Base-by-base conservation (phyloP, 1,140 invertebrate species). In the Zophobas atratus region DNA sequence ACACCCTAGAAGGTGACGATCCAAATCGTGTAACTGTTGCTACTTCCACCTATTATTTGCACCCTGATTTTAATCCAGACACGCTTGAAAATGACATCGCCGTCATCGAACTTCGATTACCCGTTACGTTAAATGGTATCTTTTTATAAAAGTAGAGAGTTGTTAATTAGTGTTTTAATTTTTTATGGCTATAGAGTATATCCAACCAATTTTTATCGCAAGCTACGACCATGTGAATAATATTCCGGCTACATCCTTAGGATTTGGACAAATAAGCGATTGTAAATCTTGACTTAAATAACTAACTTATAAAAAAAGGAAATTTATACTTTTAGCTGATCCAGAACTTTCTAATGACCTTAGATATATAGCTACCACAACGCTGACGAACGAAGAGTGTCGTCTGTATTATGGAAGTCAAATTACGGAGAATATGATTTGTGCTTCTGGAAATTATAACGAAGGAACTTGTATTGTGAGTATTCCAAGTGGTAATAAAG, bases 51-150 rank as follows among this genome's bases (percentile, higher is more conserved):
- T 51, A 51, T 20, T 6, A 6, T 20, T 20, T 51, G n/a, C 49
- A 51, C 20, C 49, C 49, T n/a, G 49, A 51, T 20, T 51, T 51
- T 20, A 51, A 51, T 51, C 49, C 49, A 4, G 49, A 51, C 49
- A 51, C 49, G 0, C 6, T 51, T 20, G 49, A 51, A 4, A 51
- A 51, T 51, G 49, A 51, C n/a, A 51, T 51, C 20, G 49, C 49
- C 2, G 49, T 51, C 6, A 51, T 51, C 2, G n/a, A 51, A 20
- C 49, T 51, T 20, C 49, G 49, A 20, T n/a, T 51, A 0, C 49
- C 49, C 2, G 49, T 51, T 6, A 51, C 20, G 49, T 20, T 51
- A 20, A 51, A 51, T 20, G 49, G 49, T 51, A 51, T 0, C 4
- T 20, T 20, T 2, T n/a, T 51, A 51, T 20, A 5, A 51, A 6